phyloP scores from a whole-genome alignment of 1,140 invertebrate genomes.

The Brachionus paranguensis region DNA sequence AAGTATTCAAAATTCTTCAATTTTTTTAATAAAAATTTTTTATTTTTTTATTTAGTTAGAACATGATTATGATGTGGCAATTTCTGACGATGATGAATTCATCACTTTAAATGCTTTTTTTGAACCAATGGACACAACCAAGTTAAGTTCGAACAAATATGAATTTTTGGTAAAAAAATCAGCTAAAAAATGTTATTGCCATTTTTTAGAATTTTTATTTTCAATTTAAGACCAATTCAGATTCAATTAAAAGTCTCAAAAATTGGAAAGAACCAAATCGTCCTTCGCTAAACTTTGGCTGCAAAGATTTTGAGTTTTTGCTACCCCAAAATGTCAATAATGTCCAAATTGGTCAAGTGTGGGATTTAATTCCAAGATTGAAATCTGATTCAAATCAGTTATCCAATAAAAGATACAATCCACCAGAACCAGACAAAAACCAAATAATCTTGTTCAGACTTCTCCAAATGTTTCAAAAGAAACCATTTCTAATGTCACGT shows the following conservation, averaged over 20 bases:
- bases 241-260: neutral
- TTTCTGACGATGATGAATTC: slow-evolving; percentile 20
- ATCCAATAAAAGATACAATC: slow-evolving; percentile 34
- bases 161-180: neutral
- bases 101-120: slow-evolving; percentile 37
- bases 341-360: neutral
- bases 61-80: neutral
- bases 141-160: neutral
- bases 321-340: neutral
- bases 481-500: slow-evolving; percentile 50
- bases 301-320: slow-evolving; percentile 5
- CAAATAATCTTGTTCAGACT: slow-evolving; percentile 42
- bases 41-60: neutral
- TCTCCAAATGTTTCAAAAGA: slow-evolving; percentile 51
- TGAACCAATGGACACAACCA: slow-evolving; percentile 13
- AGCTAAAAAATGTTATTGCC: neutral
- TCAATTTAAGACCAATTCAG: neutral
- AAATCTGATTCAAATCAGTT: neutral
- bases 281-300: neutral
- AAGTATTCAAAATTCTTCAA: neutral
- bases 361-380: neutral
- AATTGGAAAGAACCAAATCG: slow-evolving; percentile 16
- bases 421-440: slow-evolving; percentile 23
- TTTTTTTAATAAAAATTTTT: neutral
- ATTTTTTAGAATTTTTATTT: neutral